Conservation (phyloP, 2,888 invertebrate species). For the Pardosa pseudoannulata region DNA sequence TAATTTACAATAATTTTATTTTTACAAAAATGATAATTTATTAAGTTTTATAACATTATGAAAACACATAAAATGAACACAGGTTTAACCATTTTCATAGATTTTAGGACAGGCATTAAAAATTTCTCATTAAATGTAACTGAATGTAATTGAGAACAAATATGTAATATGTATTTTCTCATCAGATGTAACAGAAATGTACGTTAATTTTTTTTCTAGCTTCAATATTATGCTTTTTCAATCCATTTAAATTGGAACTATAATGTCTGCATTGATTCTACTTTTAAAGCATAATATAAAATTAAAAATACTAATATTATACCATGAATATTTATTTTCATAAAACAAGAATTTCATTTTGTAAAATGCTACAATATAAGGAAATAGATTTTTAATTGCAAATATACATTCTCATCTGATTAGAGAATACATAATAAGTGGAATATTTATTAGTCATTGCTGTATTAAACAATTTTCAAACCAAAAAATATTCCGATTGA, state of each 20-base stretch:
- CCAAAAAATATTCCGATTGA: neutral
- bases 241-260: too few relatives aligned
- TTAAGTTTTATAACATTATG: neutral
- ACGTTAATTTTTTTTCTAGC: too few relatives aligned
- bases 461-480: neutral
- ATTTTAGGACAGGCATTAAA: neutral
- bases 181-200: neutral
- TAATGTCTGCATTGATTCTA: too few relatives aligned
- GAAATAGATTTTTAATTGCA: neutral
- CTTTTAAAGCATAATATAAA: too few relatives aligned
- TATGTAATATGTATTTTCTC: neutral
- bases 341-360: neutral
- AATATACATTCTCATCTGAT: slow-evolving; percentile 1
- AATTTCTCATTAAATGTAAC: neutral
- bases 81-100: neutral
- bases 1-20: slow-evolving; percentile 3
- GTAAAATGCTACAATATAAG: neutral
- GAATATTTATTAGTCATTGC: neutral
- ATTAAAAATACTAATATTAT: too few relatives aligned
- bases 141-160: too few relatives aligned
- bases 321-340: neutral
- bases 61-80: neutral
- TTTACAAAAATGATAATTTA: neutral
- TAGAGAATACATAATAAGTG: neutral
- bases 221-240: too few relatives aligned